These are phyloP conservation scores for Subanguina moxae DNA, from an alignment of 1,140 invertebrate species.

Conservation along the genomic window DNA sequence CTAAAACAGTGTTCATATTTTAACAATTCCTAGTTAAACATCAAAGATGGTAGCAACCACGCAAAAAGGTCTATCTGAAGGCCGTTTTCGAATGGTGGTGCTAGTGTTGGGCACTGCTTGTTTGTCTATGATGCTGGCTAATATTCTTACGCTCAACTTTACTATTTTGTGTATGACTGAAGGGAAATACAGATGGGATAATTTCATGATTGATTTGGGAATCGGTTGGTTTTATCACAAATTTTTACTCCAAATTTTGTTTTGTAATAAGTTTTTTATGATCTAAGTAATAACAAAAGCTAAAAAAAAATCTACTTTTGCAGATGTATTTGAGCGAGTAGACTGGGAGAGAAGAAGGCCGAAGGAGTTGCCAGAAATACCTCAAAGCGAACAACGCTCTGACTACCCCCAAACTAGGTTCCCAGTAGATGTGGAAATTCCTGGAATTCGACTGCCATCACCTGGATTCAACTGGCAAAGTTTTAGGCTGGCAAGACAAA, in stretches of 20 bases:
- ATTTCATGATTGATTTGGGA: conserved; percentile 49
- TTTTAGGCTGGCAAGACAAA: conserved; percentile 36
- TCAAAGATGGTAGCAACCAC: background rate
- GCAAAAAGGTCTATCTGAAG: conserved; percentile 27
- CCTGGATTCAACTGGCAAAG: conserved; percentile 50
- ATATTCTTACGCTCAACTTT: conserved; percentile 46
- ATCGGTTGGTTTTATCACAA: conserved; percentile 29
- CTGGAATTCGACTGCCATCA: conserved; percentile 30
- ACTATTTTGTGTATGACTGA: conserved; percentile 49
- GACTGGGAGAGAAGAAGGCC: conserved; percentile 28
- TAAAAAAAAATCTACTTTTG: conserved; percentile 7
- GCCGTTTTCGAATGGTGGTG: conserved; percentile 37
- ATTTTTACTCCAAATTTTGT: too few relatives aligned
- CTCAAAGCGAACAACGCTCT: background rate
- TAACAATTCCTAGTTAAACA: background rate
- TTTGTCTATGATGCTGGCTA: conserved; percentile 46
- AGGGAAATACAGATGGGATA: conserved; percentile 35
- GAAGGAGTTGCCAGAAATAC: background rate
- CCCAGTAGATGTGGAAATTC: conserved; percentile 34
- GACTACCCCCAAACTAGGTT: conserved; percentile 5
- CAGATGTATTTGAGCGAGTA: conserved; percentile 44
- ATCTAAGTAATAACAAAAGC: background rate
- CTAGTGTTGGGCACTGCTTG: conserved; percentile 41
- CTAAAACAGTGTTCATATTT: too few relatives aligned
- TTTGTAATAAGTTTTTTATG: conserved; percentile 8